Evolutionary conservation across 2,888 invertebrate species (phyloP).

Genomic region (Stomorhina lunata): DNA sequence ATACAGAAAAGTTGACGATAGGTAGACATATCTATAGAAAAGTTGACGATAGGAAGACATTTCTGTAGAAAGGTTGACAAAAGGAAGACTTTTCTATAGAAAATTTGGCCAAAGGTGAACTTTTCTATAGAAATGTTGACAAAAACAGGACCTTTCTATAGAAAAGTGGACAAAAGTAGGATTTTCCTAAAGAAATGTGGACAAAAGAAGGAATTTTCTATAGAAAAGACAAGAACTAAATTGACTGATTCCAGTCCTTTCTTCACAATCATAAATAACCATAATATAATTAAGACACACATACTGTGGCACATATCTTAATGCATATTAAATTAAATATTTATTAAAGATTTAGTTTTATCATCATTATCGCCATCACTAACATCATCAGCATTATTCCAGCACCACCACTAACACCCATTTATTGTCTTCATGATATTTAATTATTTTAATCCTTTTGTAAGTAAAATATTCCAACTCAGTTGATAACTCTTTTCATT

Average conservation of each 20-base stretch:
- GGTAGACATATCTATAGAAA: too few species aligned
- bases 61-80: too few species aligned
- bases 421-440: neutral
- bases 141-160: too few species aligned
- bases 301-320: neutral
- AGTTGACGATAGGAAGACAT: too few species aligned
- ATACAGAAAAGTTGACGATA: too few species aligned
- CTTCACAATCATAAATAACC: neutral
- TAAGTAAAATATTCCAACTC: constrained; percentile 40
- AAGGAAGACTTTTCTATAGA: too few species aligned
- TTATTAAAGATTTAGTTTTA: constrained; percentile 37
- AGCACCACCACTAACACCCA: neutral
- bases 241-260: neutral
- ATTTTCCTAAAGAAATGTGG: too few species aligned
- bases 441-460: constrained; percentile 53
- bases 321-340: constrained; percentile 50
- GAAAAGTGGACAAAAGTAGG: too few species aligned
- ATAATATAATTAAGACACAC: neutral
- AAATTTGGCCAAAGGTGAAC: too few species aligned
- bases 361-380: neutral
- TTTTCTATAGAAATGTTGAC: too few species aligned
- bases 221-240: too few species aligned
- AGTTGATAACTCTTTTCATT: constrained; percentile 36
- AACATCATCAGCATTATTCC: neutral
- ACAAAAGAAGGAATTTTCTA: too few species aligned